Evolutionary conservation across 64 coral and sea anemone genomes (phyloP).

Genomic region (Catalaphyllia jardinei): DNA sequence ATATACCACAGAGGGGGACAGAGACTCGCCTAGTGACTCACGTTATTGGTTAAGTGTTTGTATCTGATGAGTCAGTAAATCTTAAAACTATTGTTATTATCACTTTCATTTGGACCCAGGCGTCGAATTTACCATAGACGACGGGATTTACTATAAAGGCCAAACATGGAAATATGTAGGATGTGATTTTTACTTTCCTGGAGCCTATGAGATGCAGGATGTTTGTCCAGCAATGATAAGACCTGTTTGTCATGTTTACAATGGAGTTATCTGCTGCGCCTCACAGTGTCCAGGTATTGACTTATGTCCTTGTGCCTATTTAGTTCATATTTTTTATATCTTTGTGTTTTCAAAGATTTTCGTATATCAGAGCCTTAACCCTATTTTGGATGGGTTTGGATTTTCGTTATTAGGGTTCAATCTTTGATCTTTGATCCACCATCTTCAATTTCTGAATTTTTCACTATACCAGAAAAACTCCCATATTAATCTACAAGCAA

Average conservation of each 20-base stretch:
- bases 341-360: not conserved
- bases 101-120: not conserved
- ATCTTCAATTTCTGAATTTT: too few species aligned
- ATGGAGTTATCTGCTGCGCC: conserved; percentile 27
- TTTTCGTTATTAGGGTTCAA: too few species aligned
- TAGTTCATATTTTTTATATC: not conserved
- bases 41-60: too few species aligned
- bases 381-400: too few species aligned
- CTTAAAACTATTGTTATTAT: too few species aligned
- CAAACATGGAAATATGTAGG: not conserved
- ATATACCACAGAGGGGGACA: too few species aligned
- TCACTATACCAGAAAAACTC: too few species aligned
- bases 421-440: too few species aligned
- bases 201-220: not conserved
- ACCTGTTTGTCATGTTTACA: conserved; percentile 21
- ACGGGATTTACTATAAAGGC: not conserved
- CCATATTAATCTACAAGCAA: too few species aligned
- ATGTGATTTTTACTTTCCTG: conserved; percentile 17
- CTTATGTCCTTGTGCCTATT: not conserved
- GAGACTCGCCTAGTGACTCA: too few species aligned
- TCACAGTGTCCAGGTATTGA: conserved; percentile 4
- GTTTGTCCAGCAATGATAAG: conserved; percentile 1
- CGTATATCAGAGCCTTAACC: not conserved
- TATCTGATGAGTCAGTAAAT: too few species aligned
- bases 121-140: not conserved